Evolutionary conservation across 2,888 invertebrate species (phyloP).

Genomic region (Tetheella fluctuosa): DNA sequence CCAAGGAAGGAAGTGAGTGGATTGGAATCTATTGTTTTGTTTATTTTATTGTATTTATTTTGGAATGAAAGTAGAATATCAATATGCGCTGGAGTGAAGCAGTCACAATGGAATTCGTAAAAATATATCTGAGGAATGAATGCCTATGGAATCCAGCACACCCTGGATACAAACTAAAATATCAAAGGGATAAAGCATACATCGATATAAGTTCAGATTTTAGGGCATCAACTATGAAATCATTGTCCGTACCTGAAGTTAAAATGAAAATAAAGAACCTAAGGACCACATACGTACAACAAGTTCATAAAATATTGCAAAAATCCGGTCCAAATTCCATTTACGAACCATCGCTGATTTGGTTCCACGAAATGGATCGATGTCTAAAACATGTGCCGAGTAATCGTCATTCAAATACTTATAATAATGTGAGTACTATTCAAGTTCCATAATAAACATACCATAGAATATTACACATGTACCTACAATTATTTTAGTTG

Average conservation of each 20-base stretch:
- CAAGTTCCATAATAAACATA: neutral
- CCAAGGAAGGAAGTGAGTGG: neutral
- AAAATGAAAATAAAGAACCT: slow-evolving; percentile 79
- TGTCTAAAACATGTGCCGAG: slow-evolving; percentile 67
- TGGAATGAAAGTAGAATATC: slow-evolving; percentile 6
- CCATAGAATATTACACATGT: neutral
- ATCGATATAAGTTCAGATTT: slow-evolving; percentile 60
- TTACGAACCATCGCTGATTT: slow-evolving; percentile 67
- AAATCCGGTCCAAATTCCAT: slow-evolving; percentile 67
- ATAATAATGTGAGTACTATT: slow-evolving; percentile 32
- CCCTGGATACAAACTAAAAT: slow-evolving; percentile 66
- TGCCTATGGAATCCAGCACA: slow-evolving; percentile 78
- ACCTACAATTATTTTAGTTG: no score
- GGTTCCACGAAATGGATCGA: slow-evolving; percentile 75
- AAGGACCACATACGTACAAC: slow-evolving; percentile 76
- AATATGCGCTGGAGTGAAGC: slow-evolving; percentile 78
- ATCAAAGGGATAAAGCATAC: slow-evolving; percentile 68
- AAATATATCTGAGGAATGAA: slow-evolving; percentile 76
- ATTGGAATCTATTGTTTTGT: slow-evolving; percentile 5
- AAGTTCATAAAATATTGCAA: slow-evolving; percentile 73
- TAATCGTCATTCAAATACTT: slow-evolving; percentile 47
- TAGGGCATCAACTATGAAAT: slow-evolving; percentile 55
- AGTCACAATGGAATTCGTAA: slow-evolving; percentile 75
- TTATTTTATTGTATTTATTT: neutral
- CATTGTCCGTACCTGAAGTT: slow-evolving; percentile 63